phyloP scores from a whole-genome alignment of 2,113 vertebrate genomes.

The Amphilophus citrinellus region DNA sequence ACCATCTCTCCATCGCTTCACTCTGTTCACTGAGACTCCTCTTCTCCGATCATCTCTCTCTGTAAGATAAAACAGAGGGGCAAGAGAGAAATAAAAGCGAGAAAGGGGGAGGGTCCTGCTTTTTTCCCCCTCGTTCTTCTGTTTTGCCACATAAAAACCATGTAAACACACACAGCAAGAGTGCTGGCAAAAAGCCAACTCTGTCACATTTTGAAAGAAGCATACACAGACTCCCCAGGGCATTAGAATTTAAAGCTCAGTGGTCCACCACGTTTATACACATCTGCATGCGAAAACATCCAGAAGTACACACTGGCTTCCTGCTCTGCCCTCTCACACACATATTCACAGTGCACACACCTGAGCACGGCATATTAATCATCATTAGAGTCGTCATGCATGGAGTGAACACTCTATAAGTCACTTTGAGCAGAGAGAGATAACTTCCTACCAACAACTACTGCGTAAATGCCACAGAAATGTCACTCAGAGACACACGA shows the following conservation, averaged over 20 bases:
- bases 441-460: slow-evolving; percentile 62
- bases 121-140: slow-evolving; percentile 43
- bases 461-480: slow-evolving; percentile 70
- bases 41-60: slow-evolving; percentile 81
- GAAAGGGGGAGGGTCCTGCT: slow-evolving; percentile 60
- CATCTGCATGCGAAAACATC: slow-evolving; percentile 52
- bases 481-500: slow-evolving; percentile 50
- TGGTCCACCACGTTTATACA: slow-evolving; percentile 49
- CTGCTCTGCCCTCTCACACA: slow-evolving; percentile 38
- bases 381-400: slow-evolving; percentile 62
- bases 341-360: slow-evolving; percentile 55
- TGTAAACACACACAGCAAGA: slow-evolving; percentile 60
- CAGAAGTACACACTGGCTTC: slow-evolving; percentile 33
- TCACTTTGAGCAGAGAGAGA: slow-evolving; percentile 60
- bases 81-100: slow-evolving; percentile 40
- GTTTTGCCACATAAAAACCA: slow-evolving; percentile 57
- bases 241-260: slow-evolving; percentile 53
- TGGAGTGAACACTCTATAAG: slow-evolving; percentile 46
- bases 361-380: slow-evolving; percentile 67
- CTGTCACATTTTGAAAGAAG: slow-evolving; percentile 33
- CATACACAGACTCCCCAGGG: slow-evolving; percentile 17
- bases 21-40: slow-evolving; percentile 80
- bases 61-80: slow-evolving; percentile 63
- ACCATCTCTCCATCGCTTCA: slow-evolving; percentile 87
- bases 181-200: slow-evolving; percentile 39